phyloP scores from a whole-genome alignment of 2,113 vertebrate species.

The Planiliza haematocheilus region DNA sequence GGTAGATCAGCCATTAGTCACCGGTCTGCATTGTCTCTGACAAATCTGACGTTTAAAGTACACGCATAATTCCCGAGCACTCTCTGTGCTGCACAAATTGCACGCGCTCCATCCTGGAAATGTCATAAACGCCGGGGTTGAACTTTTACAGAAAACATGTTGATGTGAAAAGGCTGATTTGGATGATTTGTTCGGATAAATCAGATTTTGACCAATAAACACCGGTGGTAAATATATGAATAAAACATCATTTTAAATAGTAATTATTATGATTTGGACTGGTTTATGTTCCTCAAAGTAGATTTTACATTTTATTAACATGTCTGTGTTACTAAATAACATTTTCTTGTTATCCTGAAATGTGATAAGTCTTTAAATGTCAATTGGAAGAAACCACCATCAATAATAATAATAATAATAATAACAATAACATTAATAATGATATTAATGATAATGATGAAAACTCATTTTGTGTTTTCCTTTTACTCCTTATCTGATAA shows the following conservation, averaged over 20 bases:
- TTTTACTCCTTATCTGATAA: conserved; percentile 7
- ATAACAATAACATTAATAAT: not conserved
- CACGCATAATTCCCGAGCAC: conserved; percentile 67
- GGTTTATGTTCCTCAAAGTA: not conserved
- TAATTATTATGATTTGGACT: no score
- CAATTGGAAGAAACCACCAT: not conserved
- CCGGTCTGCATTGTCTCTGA: conserved; percentile 61
- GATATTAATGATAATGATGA: not conserved
- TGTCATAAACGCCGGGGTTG: conserved; percentile 46
- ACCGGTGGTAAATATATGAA: not conserved
- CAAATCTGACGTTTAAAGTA: conserved; percentile 75
- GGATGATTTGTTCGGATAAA: conserved; percentile 33
- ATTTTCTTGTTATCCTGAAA: not conserved
- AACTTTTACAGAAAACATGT: conserved; percentile 52
- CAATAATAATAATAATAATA: not conserved
- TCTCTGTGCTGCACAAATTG: conserved; percentile 58
- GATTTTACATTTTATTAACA: not conserved
- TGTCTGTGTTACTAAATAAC: not conserved
- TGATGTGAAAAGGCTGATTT: conserved; percentile 52
- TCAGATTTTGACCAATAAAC: conserved; percentile 10
- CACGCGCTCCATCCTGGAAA: conserved; percentile 55
- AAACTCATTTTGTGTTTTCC: not conserved
- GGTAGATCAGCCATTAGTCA: conserved; percentile 74
- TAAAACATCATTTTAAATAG: not conserved
- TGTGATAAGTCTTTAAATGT: no score